phyloP scores from a whole-genome alignment of 2,888 invertebrate species.

The Tenodera sinensis region DNA sequence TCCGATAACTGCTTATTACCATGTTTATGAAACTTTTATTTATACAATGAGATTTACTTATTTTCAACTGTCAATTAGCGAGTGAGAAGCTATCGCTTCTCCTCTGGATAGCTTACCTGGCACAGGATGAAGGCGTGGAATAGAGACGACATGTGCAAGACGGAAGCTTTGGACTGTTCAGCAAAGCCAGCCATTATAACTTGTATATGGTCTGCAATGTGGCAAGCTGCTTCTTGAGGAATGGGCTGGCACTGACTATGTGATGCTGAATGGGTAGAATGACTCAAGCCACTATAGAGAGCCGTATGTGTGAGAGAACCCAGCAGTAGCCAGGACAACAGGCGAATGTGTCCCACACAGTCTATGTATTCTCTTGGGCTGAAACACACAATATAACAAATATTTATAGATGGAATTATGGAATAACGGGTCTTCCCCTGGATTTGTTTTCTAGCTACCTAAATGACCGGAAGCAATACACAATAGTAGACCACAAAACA shows the following conservation, averaged over 20 bases:
- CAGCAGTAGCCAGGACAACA: slow-evolving; percentile 92
- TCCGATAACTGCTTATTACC: too few species aligned
- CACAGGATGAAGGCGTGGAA: slow-evolving; percentile 97
- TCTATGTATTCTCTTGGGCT: slow-evolving; percentile 93
- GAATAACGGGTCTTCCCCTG: too few species aligned
- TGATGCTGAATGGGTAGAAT: slow-evolving; percentile 43
- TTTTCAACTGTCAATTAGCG: too few species aligned
- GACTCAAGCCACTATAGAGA: slow-evolving; percentile 50
- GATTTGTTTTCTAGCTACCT: too few species aligned
- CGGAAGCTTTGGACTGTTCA: slow-evolving; percentile 88
- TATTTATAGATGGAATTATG: too few species aligned
- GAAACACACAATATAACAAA: too few species aligned
- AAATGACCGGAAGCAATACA: too few species aligned
- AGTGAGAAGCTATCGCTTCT: background rate
- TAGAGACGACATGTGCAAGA: slow-evolving; percentile 91
- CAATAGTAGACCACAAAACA: too few species aligned
- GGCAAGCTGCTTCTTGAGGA: slow-evolving; percentile 92
- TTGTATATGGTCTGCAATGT: slow-evolving; percentile 96
- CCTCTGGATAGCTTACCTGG: slow-evolving; percentile 57
- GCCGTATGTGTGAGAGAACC: slow-evolving; percentile 91
- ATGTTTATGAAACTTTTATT: too few species aligned
- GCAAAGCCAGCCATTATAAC: slow-evolving; percentile 95
- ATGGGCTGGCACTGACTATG: slow-evolving; percentile 66
- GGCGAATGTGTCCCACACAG: slow-evolving; percentile 89
- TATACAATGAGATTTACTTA: too few species aligned